A percentile compares a stretch with the other conserved stretches of the same genome.
phyloP scores from a whole-genome alignment of 2,113 vertebrate genomes.

The Henicopernis longicauda region DNA sequence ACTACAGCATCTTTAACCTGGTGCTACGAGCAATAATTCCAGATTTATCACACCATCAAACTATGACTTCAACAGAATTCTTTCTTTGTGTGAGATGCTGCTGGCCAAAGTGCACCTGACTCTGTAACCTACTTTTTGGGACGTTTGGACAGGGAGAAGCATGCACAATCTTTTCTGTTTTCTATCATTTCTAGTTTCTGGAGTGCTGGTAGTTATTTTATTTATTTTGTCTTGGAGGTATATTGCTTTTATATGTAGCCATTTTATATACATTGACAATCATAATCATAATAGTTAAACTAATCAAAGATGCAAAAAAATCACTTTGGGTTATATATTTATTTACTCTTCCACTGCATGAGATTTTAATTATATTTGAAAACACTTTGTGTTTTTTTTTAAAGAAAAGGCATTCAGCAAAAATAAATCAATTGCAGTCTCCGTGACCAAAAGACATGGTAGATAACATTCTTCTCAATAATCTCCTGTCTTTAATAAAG shows the following conservation, averaged over 20 bases:
- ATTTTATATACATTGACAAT: not conserved
- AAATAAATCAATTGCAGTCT: not conserved
- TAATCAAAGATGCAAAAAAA: not conserved
- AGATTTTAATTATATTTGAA: not conserved
- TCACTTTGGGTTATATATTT: not conserved
- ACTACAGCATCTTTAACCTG: not conserved
- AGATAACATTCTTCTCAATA: not conserved
- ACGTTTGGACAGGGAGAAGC: not conserved
- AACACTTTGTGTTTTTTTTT: not conserved
- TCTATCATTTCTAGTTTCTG: not conserved
- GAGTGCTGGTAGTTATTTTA: not conserved
- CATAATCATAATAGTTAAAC: not conserved
- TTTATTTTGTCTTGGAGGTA: not conserved
- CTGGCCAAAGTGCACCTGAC: not conserved
- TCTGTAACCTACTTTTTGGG: not conserved
- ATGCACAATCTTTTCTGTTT: not conserved
- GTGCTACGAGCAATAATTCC: not conserved
- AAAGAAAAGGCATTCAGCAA: not conserved
- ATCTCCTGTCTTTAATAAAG: not conserved
- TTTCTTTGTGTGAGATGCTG: not conserved
- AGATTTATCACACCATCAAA: not conserved
- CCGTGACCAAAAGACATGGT: not conserved
- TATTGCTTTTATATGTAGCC: not conserved
- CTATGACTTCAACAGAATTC: not conserved
- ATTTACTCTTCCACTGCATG: not conserved